Evolutionary conservation across 2,113 vertebrate genomes (phyloP).

Genomic region (Vombatus ursinus): DNA sequence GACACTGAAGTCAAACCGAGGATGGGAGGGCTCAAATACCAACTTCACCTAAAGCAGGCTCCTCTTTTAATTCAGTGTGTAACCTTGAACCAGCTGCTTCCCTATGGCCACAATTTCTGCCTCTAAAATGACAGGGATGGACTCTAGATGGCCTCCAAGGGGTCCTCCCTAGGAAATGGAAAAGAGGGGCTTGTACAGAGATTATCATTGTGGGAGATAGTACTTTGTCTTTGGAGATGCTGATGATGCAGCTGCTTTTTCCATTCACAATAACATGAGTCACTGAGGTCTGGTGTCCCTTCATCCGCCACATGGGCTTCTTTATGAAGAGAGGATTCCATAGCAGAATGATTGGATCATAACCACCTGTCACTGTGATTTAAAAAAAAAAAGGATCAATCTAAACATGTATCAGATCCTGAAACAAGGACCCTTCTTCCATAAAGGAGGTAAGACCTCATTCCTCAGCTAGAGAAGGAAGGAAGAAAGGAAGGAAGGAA

Average conservation of each 20-base stretch:
- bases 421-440: background rate
- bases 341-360: constrained; percentile 62
- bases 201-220: accelerated
- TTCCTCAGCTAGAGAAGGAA: background rate
- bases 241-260: constrained; percentile 54
- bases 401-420: background rate
- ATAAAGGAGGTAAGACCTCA: background rate
- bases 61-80: background rate
- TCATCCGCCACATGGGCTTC: background rate
- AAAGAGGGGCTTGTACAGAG: accelerated
- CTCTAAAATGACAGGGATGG: background rate
- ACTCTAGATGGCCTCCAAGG: background rate
- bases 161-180: background rate
- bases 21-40: background rate
- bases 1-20: background rate
- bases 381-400: background rate
- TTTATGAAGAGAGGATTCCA: constrained; percentile 41
- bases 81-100: background rate
- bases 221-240: constrained; percentile 74
- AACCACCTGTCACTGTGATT: constrained; percentile 61
- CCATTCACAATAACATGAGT: constrained; percentile 45
- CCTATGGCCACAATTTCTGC: background rate
- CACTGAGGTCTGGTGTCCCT: constrained; percentile 65
- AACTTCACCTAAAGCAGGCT: background rate
- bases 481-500: background rate